Evolutionary conservation across 2,113 vertebrate genomes (phyloP), one percentile per base, ranked within the genome.

Genomic region (Hipposideros armiger): DNA sequence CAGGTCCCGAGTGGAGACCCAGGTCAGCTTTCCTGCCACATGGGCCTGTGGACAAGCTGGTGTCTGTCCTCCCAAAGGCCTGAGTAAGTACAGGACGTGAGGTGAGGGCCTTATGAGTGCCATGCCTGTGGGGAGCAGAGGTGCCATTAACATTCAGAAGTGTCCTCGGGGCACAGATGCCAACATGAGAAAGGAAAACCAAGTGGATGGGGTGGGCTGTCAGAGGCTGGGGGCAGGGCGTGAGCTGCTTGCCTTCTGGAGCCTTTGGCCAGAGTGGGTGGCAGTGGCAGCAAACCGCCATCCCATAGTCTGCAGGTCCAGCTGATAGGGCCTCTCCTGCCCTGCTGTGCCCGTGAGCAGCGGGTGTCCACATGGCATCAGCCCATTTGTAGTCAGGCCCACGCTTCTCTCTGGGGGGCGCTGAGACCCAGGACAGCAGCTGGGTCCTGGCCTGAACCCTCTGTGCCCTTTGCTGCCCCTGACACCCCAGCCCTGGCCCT

Each of bases 301-400:
- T 4, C 30, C 54, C n/a, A 14, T 17, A 24, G 30, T 32, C 47
- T 64, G n/a, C 36, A 76, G 52, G n/a, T 36, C 32, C 32, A 17
- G 90, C n/a, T 4, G 50, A 22, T 20, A 8, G 58, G 24, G 32
- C 24, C 73, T 70, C 42, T 58, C 45, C 30, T 66, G 13, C 69
- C 67, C 6, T 7, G 69, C 32, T 1, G 2, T 60, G 52, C 5
- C 42, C 14, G 5, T 6, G 10, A 6, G 5, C 1, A 17, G 56
- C 47, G 10, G 72, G n/a, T 0, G 1, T 30, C 32, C 24, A 19
- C 14, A 16, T 0, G 4, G 17, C 13, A 13, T 58, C 6, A 9
- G 10, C 40, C 4, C 4, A 11, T 11, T 7, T 70, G 15, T 5
- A 5, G 45, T 58, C 28, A 28, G 66, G 70, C 26, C 47, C 36